Evolutionary conservation across 2,113 vertebrate genomes (phyloP), one percentile per base, ranked within the genome.

Genomic region (Oreochromis spilurus): DNA sequence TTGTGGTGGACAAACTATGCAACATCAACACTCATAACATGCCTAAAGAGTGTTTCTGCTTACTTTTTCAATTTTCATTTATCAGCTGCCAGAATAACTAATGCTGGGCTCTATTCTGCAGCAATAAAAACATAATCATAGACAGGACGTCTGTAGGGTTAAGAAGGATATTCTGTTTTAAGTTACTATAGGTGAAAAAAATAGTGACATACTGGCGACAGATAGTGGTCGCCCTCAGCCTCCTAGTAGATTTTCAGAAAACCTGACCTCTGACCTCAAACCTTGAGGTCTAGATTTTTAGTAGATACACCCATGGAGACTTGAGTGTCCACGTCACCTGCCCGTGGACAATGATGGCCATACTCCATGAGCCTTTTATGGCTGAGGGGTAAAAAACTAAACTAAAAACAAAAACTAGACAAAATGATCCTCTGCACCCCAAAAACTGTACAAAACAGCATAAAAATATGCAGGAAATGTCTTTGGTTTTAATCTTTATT

Each of bases 181-280:
- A 40, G 36, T 70, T 70, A 70, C 24, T 43, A 70, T 43, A 26
- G 58, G 58, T 62, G 1, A 62, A 57, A 11, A 1, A 60, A 34
- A 16, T 11, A 11, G 0, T 62, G 0, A 36, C 29, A 62, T 62
- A 34, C 0, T 34, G 58, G 58, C 0, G 1, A 34, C 58, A 19
- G 58, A 62, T 19, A 4, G 58, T 62, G 16, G 58, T 11, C 29
- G 3, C 31, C 31, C 31, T 36, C 58, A 62, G 31, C 58, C 58
- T 62, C 17, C 31, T 62, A n/a, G 58, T 1, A 62, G 5, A 36
- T 36, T 62, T 62, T 62, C 31, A 62, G 31, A n/a, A 3, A 36
- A 62, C 2, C 58, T 62, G 58, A 62, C 31, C 9, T 62, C 31
- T 62, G 58, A 36, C 31, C 31, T 62, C 58, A 36, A 62, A 62